Evolutionary conservation across 2,113 vertebrate species (phyloP).

Genomic region (Tapirus terrestris): DNA sequence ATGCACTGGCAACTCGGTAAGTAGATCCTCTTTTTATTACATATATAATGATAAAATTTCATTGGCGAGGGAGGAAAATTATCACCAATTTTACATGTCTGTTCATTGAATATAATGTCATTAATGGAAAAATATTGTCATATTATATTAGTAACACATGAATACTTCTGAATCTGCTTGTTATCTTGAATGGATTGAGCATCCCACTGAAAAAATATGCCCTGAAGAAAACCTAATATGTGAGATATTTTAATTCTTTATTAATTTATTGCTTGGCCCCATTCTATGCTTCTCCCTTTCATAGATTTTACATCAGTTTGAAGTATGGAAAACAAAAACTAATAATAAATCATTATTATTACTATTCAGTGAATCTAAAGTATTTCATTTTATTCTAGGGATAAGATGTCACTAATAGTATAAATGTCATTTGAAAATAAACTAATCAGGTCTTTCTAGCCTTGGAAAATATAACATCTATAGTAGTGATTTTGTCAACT

Average conservation of each 20-base stretch:
- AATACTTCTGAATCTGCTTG: not conserved
- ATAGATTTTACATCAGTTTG: not conserved
- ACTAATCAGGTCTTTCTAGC: not conserved
- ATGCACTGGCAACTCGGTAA: not conserved
- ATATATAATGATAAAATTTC: slow-evolving; percentile 2
- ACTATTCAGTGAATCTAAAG: not conserved
- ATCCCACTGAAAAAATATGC: not conserved
- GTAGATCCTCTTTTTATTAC: not conserved
- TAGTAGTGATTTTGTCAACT: not conserved
- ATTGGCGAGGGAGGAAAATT: not conserved
- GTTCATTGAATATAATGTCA: not conserved
- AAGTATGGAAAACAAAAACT: not conserved
- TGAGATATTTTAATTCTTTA: not conserved
- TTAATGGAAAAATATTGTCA: not conserved
- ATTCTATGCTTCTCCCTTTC: not conserved
- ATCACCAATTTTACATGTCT: not conserved
- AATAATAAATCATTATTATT: not conserved
- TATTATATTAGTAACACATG: not conserved
- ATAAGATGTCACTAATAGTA: not conserved
- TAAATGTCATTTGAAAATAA: not conserved
- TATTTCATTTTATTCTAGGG: slow-evolving; percentile 17
- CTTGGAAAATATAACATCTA: not conserved
- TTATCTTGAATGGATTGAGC: not conserved
- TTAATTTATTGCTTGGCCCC: not conserved
- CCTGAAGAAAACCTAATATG: not conserved